Conservation (phyloP, 2,888 invertebrate species). For the Agelastica alni region DNA sequence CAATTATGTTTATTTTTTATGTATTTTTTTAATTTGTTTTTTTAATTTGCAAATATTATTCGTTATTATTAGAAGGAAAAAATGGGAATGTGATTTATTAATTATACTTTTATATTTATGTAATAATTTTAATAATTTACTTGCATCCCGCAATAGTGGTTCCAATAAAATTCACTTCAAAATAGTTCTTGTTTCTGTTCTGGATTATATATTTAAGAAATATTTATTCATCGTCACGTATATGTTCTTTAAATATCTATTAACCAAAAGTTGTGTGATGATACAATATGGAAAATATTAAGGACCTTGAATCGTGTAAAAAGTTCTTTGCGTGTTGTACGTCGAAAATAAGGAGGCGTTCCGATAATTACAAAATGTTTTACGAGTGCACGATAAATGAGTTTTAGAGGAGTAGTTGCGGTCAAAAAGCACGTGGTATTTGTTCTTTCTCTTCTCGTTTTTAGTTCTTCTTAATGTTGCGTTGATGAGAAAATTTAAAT, state of each 20-base stretch:
- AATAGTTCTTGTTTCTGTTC: too few relatives aligned
- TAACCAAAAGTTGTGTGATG: constrained; percentile 1
- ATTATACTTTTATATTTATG: too few relatives aligned
- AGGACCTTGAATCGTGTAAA: constrained; percentile 14
- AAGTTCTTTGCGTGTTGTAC: constrained; percentile 8
- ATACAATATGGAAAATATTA: constrained; percentile 7
- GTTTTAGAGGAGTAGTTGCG: constrained; percentile 10
- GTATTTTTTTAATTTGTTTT: too few relatives aligned
- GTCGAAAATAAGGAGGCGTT: constrained; percentile 21
- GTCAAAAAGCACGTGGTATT: constrained; percentile 15
- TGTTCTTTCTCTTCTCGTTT: not conserved
- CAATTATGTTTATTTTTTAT: too few relatives aligned
- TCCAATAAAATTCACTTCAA: too few relatives aligned
- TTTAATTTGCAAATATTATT: too few relatives aligned
- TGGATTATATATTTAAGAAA: too few relatives aligned
- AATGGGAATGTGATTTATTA: too few relatives aligned
- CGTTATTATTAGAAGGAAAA: too few relatives aligned
- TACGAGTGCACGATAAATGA: constrained; percentile 13
- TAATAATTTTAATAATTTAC: too few relatives aligned
- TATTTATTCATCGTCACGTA: constrained; percentile 8
- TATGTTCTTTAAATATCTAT: not conserved
- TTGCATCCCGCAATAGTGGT: too few relatives aligned
- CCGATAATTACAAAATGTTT: constrained; percentile 10
- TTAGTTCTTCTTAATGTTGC: not conserved
- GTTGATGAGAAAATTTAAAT: constrained; percentile 11